Evolutionary conservation across 2,113 vertebrate species (phyloP), one percentile per base, ranked within the genome.

Genomic region (Notiomystis cincta): DNA sequence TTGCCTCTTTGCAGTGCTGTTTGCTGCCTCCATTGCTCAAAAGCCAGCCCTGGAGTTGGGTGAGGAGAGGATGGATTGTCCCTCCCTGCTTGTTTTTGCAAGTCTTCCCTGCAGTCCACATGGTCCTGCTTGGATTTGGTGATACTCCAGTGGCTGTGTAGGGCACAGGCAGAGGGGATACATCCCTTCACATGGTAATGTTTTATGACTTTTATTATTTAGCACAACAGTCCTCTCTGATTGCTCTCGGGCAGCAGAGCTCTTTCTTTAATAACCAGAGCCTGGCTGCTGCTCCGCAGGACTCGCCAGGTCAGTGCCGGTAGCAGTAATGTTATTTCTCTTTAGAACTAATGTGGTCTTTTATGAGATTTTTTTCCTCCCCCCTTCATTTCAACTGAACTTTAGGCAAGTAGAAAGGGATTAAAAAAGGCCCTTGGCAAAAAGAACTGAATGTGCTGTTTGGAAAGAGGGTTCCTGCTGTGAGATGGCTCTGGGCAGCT

Each of bases 261-360:
- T 95, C 80, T 90, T 84, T 66, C 94, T 96, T 95, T 96, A 97
- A 96, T 97, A 97, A 95, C 77, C 54, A 76, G 82, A 66, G 83
- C 51, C 65, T 48, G 82, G 65, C 93, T 90, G 92, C 65, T 77
- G 89, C 92, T 90, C 80, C 0, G 4, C 35, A 81, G 89, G 83
- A 94, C 89, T 69, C 35, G 28, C 50, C 87, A 44, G 92, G 95
- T 96, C 96, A 91, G 89, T 31, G 91, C 92, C 78, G 0, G 84
- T 75, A 95, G 87, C 92, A 27, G 87, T 44, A 58, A 93, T 82
- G 92, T 94, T 93, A 93, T 91, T 96, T 95, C 92, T 95, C 93
- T 92, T 95, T 79, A 89, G 86, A 87, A 82, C 91, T 93, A 92
- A 95, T 95, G 95, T 83, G 96, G 53, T 82, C 71, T 93, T 95